Evolutionary conservation across 2,113 vertebrate genomes (phyloP).

Genomic region (Orthonyx spaldingii): DNA sequence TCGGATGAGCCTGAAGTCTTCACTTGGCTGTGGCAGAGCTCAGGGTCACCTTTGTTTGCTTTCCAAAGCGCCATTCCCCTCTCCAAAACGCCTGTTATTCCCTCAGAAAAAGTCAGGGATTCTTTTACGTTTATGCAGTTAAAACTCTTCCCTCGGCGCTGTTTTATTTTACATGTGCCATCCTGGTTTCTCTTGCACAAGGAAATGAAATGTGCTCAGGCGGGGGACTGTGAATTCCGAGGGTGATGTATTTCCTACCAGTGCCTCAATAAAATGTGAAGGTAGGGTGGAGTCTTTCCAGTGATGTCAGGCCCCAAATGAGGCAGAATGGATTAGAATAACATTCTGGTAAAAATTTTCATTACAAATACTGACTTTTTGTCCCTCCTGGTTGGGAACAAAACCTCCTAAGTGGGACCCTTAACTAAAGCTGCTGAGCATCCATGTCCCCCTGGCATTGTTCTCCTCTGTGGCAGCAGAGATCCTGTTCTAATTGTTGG

Average conservation of each 20-base stretch:
- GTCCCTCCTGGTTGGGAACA: not conserved
- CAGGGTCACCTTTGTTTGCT: not conserved
- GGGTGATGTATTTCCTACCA: not conserved
- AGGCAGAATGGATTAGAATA: not conserved
- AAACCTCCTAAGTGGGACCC: not conserved
- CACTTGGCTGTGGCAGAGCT: not conserved
- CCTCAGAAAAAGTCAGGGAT: not conserved
- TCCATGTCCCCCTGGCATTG: rapidly evolving
- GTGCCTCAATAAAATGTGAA: not conserved
- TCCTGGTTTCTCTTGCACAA: not conserved
- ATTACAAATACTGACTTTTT: not conserved
- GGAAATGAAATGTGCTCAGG: not conserved
- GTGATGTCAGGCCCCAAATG: not conserved
- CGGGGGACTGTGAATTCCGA: not conserved
- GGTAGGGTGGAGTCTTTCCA: not conserved
- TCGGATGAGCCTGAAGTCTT: not conserved
- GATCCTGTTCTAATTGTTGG: not conserved
- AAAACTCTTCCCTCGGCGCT: not conserved
- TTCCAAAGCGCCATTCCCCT: not conserved
- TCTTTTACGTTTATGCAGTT: not conserved
- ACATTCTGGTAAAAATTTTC: not conserved
- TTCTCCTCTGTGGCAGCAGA: not conserved
- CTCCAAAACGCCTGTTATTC: not conserved
- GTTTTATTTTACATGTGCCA: not conserved
- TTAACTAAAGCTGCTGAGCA: not conserved